Percentiles rank a stretch among this genome's conserved stretches.
These are phyloP conservation scores for Eupsilia transversa DNA, from an alignment of 2,888 invertebrate species.

Conservation along the genomic window DNA sequence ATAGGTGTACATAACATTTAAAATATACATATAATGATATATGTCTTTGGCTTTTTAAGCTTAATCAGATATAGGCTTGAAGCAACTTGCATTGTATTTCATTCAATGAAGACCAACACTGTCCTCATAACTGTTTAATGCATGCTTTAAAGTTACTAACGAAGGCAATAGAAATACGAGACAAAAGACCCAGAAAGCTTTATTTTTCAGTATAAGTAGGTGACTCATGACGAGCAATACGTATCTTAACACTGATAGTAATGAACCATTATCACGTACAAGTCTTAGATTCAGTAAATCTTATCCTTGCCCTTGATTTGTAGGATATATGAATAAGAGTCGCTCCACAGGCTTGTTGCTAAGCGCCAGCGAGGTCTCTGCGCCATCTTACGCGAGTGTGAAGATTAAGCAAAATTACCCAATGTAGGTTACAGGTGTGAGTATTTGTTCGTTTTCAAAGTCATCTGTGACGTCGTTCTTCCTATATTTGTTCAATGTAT, in stretches of 20 bases:
- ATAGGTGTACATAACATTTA: background rate
- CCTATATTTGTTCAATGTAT: constrained; percentile 41
- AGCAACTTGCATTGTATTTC: background rate
- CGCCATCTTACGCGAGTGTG: constrained; percentile 8
- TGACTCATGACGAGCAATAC: background rate
- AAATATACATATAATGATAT: too few species aligned
- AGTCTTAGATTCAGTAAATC: background rate
- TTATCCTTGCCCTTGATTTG: background rate
- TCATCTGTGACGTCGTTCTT: constrained; percentile 55
- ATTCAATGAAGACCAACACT: background rate
- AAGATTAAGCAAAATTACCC: constrained; percentile 52
- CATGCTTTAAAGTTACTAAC: background rate
- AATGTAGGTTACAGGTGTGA: constrained; percentile 65
- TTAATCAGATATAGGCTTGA: too few species aligned
- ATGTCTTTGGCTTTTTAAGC: too few species aligned
- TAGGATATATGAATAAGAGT: constrained; percentile 2
- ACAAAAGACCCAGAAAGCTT: background rate
- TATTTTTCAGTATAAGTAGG: background rate
- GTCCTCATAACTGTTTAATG: too few species aligned
- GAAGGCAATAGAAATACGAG: background rate
- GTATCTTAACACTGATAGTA: background rate
- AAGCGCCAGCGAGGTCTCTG: constrained; percentile 19
- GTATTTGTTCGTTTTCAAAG: constrained; percentile 60
- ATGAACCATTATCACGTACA: background rate
- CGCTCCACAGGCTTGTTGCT: constrained; percentile 10